Percentiles rank a stretch among this genome's conserved stretches.
Evolutionary conservation across 1,140 invertebrate species (phyloP).

Genomic region (Odontomachus brunneus): DNA sequence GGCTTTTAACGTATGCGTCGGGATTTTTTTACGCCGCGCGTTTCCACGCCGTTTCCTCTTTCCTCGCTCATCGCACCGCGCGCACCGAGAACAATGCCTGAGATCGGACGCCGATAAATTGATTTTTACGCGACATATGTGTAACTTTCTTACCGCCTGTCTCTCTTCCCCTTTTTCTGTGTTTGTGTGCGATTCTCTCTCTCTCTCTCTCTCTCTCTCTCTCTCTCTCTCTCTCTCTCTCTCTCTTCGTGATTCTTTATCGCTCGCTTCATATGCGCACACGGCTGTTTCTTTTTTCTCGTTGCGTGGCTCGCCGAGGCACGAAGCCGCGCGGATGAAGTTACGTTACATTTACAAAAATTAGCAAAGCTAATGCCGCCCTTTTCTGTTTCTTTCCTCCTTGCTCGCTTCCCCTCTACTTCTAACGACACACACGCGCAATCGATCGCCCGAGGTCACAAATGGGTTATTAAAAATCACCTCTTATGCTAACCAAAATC

Average conservation of each 20-base stretch:
- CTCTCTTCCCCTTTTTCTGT: background rate
- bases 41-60: slow-evolving; percentile 66
- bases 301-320: slow-evolving; percentile 31
- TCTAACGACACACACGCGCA: too few species aligned
- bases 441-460: slow-evolving; percentile 68
- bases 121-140: slow-evolving; percentile 81
- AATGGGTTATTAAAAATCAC: slow-evolving; percentile 78
- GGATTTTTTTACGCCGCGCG: slow-evolving; percentile 69
- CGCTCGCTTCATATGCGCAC: slow-evolving; percentile 44
- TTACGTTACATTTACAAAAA: slow-evolving; percentile 83
- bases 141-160: slow-evolving; percentile 64
- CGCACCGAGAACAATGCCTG: slow-evolving; percentile 79
- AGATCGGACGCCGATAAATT: slow-evolving; percentile 84
- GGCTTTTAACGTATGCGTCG: slow-evolving; percentile 61
- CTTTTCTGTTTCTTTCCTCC: slow-evolving; percentile 8
- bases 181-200: slow-evolving; percentile 20
- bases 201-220: slow-evolving; percentile 38
- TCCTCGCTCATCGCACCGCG: background rate
- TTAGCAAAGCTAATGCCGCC: slow-evolving; percentile 83
- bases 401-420: too few species aligned
- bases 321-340: slow-evolving; percentile 75
- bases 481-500: slow-evolving; percentile 75
- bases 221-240: background rate
- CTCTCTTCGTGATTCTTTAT: slow-evolving; percentile 22
- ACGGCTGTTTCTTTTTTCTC: slow-evolving; percentile 21